phyloP scores from a whole-genome alignment of 2,113 vertebrate species.

The Salminus brasiliensis region DNA sequence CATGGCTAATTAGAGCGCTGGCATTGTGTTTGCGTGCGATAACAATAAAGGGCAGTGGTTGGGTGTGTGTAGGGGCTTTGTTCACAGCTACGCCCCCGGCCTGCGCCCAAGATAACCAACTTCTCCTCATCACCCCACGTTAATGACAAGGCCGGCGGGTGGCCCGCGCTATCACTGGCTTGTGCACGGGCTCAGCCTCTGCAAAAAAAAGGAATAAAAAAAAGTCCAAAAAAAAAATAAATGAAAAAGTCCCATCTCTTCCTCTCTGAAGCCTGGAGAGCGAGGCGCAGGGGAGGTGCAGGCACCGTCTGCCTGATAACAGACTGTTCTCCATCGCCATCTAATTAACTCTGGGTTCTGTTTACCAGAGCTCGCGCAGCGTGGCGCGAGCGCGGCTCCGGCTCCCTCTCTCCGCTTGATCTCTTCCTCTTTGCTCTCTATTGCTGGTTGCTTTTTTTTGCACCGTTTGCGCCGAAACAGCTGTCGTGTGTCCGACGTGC shows the following conservation, averaged over 20 bases:
- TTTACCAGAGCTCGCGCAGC: constrained; percentile 33
- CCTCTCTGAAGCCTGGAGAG: constrained; percentile 41
- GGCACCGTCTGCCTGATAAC: constrained; percentile 45
- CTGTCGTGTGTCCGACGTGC: neutral
- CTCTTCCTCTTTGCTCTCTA: neutral
- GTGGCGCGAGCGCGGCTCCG: neutral
- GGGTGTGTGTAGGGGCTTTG: constrained; percentile 2
- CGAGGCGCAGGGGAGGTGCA: neutral
- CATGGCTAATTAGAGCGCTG: constrained; percentile 32
- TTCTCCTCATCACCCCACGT: constrained; percentile 49
- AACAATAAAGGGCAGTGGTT: constrained; percentile 37
- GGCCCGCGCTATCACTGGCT: constrained; percentile 14
- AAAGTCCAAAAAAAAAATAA: neutral
- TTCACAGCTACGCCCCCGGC: constrained; percentile 32
- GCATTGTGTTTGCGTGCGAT: constrained; percentile 43
- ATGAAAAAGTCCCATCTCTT: constrained; percentile 9
- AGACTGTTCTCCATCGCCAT: constrained; percentile 28
- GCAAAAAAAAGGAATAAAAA: neutral
- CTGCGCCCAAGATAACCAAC: constrained; percentile 38
- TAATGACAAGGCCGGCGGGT: constrained; percentile 57
- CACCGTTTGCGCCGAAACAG: constrained; percentile 3
- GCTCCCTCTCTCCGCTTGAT: neutral
- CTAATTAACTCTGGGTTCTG: constrained; percentile 52
- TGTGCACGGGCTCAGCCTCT: neutral
- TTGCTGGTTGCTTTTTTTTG: neutral